phyloP scores from a whole-genome alignment of 2,113 vertebrate species.

The Lagopus leucura region DNA sequence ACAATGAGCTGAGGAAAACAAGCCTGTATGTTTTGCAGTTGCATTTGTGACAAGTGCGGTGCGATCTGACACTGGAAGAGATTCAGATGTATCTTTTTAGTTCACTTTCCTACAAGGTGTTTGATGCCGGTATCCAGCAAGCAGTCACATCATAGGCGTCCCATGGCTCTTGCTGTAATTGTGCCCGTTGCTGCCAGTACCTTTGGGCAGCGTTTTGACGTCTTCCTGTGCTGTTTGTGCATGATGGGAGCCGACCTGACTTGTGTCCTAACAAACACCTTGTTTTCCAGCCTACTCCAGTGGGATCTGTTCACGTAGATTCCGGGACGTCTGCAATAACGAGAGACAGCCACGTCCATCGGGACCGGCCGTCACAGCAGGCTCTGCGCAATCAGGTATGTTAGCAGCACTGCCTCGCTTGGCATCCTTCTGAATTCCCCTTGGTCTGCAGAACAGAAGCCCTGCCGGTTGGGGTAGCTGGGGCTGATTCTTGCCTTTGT shows the following conservation, averaged over 20 bases:
- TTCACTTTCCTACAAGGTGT: neutral
- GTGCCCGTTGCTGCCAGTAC: neutral
- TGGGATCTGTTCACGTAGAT: conserved; percentile 94
- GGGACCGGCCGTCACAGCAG: conserved; percentile 91
- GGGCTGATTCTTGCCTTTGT: neutral
- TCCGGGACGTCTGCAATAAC: conserved; percentile 92
- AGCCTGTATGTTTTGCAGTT: neutral
- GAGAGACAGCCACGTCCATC: conserved; percentile 90
- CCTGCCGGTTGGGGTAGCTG: neutral
- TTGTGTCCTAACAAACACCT: neutral
- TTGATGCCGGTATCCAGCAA: neutral
- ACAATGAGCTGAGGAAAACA: neutral
- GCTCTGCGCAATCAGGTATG: conserved; percentile 94
- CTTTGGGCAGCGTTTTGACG: neutral
- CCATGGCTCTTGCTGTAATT: neutral
- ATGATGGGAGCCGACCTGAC: neutral
- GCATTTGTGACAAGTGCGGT: neutral
- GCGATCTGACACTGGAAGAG: neutral
- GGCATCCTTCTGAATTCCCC: neutral
- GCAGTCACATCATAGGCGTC: neutral
- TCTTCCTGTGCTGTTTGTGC: neutral
- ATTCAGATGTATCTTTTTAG: neutral
- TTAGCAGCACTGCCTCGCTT: neutral
- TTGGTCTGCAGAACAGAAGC: neutral
- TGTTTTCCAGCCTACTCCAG: conserved; percentile 90